phyloP scores from a whole-genome alignment of 2,797 vertebrate genomes.

The Mastacembelus armatus region DNA sequence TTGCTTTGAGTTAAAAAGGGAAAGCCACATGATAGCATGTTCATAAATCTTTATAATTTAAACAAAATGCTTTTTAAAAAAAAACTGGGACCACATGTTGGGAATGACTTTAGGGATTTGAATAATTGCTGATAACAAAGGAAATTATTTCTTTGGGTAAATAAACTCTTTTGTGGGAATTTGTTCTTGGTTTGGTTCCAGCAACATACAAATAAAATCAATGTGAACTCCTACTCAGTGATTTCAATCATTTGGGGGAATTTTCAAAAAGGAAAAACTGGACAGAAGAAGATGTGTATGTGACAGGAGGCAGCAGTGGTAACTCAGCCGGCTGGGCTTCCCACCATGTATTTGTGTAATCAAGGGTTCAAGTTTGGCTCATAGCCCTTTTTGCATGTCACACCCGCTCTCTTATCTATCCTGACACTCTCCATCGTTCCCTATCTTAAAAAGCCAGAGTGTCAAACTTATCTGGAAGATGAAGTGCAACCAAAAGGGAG shows the following conservation, averaged over 20 bases:
- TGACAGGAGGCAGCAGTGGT: conserved; percentile 6
- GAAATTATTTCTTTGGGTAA: conserved; percentile 57
- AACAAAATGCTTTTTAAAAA: conserved; percentile 58
- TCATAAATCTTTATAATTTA: conserved; percentile 65
- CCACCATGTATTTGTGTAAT: conserved; percentile 30
- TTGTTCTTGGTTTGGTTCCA: conserved; percentile 52
- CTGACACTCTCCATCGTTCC: conserved; percentile 52
- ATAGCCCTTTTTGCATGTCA: conserved; percentile 29
- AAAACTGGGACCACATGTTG: conserved; percentile 50
- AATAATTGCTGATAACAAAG: conserved; percentile 71
- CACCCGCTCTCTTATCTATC: conserved; percentile 51
- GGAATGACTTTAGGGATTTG: conserved; percentile 56
- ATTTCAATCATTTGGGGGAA: conserved; percentile 13
- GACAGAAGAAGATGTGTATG: conserved; percentile 1
- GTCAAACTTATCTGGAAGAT: conserved; percentile 60
- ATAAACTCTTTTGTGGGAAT: conserved; percentile 61
- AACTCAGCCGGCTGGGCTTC: conserved; percentile 27
- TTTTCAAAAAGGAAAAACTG: not conserved
- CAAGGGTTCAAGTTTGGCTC: conserved; percentile 48
- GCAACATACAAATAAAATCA: conserved; percentile 37
- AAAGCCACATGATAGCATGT: conserved; percentile 39
- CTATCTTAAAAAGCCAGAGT: conserved; percentile 41
- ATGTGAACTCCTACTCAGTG: conserved; percentile 30
- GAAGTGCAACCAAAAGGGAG: conserved; percentile 49
- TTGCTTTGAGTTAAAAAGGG: conserved; percentile 63